These are phyloP conservation scores for Dendroctonus ponderosae DNA, from an alignment of 1,140 invertebrate species.

Conservation along the genomic window DNA sequence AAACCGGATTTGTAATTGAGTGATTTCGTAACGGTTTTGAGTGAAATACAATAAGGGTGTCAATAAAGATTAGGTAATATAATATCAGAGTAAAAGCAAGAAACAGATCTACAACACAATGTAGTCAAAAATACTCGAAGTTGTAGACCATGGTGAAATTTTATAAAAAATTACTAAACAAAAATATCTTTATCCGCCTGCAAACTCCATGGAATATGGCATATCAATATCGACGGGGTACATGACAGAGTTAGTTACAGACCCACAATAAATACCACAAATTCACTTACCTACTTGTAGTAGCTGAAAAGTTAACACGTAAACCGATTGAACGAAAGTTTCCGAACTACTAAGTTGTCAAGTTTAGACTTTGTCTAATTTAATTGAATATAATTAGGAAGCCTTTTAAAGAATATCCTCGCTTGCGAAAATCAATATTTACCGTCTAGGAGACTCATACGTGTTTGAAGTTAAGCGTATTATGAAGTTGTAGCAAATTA, in stretches of 20 bases:
- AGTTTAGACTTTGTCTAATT: slow-evolving; percentile 10
- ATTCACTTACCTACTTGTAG: slow-evolving; percentile 11
- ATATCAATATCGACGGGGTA: slow-evolving; percentile 41
- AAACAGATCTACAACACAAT: too few species aligned
- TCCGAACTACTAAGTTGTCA: neutral
- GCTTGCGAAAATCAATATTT: slow-evolving; percentile 1
- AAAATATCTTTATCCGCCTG: slow-evolving; percentile 36
- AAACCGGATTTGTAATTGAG: too few species aligned
- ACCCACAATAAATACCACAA: slow-evolving; percentile 1
- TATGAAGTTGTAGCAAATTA: too few species aligned
- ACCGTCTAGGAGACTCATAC: slow-evolving; percentile 1
- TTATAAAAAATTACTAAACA: slow-evolving; percentile 8
- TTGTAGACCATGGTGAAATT: neutral
- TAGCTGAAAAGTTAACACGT: neutral
- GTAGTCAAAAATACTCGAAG: neutral
- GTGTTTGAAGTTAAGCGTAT: too few species aligned
- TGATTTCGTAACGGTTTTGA: too few species aligned
- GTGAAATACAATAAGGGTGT: too few species aligned
- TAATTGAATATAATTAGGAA: slow-evolving; percentile 23
- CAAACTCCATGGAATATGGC: slow-evolving; percentile 47
- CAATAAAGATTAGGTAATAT: too few species aligned
- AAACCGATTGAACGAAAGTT: neutral
- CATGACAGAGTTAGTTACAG: slow-evolving; percentile 20
- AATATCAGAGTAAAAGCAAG: too few species aligned
- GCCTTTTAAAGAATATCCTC: neutral